Base-by-base conservation (phyloP, 2,797 vertebrate species). In the Periophthalmus magnuspinnatus region DNA sequence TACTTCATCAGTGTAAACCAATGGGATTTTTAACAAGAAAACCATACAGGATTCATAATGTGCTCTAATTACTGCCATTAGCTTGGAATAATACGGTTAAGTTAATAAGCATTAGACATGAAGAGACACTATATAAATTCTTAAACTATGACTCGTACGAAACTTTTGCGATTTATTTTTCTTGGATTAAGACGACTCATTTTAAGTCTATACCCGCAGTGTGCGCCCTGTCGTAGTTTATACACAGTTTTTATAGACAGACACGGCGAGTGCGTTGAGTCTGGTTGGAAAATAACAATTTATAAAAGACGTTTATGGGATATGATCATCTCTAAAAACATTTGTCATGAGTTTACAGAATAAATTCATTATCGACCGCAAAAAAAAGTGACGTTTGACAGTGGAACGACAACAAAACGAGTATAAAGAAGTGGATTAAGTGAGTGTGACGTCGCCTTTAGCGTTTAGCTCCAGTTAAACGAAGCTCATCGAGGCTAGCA, bases 31-130 rank as follows among this genome's bases (percentile, higher is more conserved):
- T 88, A 86, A 81, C 83, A 82, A 82, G 52, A 47, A 17, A 70
- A 79, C 74, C 65, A 65, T 75, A 64, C 45, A 56, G 76, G 78
- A 79, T 71, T 90, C 81, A 77, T 83, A 81, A 87, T 82, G 81
- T 88, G 90, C 81, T 84, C 85, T 85, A 88, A 91, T 90, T 92
- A 86, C 74, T 71, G 41, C 70, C 33, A 19, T 79, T 84, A 34
- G 85, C 88, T 82, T 85, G 69, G 84, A 80, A 83, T 83, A 88
- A 91, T 89, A 88, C 84, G 84, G 79, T 85, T 73, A 74, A 84
- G 84, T 81, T 82, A 80, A 91, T 82, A 68, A 90, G 90, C 88
- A 90, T 67, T 68, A 55, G 62, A 67, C 72, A 33, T 36, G 34
- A 38, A 38, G 33, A 61, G 16, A 60, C 19, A 60, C 10, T 34